Evolutionary conservation across 2,797 vertebrate genomes (phyloP).

Genomic region (Leptatherina wallacei): DNA sequence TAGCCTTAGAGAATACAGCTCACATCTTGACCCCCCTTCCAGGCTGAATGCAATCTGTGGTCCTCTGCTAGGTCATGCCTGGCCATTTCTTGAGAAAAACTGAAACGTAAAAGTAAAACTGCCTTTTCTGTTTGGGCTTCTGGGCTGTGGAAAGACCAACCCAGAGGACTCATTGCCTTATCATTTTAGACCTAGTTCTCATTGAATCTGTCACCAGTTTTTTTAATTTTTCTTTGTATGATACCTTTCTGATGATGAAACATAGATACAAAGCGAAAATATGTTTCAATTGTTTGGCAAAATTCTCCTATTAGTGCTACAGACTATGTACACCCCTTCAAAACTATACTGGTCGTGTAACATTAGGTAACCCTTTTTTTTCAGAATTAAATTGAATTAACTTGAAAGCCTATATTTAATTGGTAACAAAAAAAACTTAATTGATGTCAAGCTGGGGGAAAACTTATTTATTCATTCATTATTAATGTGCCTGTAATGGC

Average conservation of each 20-base stretch:
- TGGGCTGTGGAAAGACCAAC: background rate
- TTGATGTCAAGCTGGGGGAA: slow-evolving; percentile 29
- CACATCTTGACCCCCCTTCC: background rate
- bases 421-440: slow-evolving; percentile 28
- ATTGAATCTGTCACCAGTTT: background rate
- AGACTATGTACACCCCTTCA: background rate
- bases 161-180: background rate
- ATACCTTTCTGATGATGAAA: slow-evolving; percentile 1
- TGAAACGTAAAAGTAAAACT: background rate
- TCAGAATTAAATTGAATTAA: slow-evolving; percentile 23
- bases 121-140: background rate
- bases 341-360: background rate
- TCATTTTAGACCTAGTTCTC: background rate
- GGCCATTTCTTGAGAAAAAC: background rate
- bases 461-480: slow-evolving; percentile 41
- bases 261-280: background rate
- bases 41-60: background rate
- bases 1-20: background rate
- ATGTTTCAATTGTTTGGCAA: background rate
- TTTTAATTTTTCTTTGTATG: background rate
- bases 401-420: slow-evolving; percentile 25
- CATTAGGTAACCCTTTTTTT: slow-evolving; percentile 3
- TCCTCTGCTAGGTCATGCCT: background rate
- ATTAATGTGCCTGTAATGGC: slow-evolving; percentile 30
- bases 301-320: background rate